Base-by-base conservation (phyloP, 1,140 invertebrate genomes). In the Acromyrmex echinatior region DNA sequence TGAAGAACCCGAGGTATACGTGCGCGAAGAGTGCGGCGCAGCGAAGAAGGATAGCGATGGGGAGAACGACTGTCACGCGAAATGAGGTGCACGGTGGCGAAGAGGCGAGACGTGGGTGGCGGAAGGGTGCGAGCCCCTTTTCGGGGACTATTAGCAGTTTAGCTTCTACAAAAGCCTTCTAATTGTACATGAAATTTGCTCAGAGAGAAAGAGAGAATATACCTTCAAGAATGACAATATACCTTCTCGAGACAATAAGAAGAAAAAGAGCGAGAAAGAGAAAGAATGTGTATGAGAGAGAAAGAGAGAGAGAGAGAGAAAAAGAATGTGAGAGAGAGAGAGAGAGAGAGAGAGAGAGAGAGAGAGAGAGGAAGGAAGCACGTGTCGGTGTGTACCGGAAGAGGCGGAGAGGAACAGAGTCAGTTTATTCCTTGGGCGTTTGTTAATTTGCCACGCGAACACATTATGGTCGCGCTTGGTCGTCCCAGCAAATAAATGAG, bases 151-250 rank as follows among this genome's bases (percentile, higher is more conserved):
- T 92, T 91, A 92, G 91, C 93, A 93, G 92, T 93, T 94, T 94
- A 92, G 91, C 88, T 93, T 92, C 92, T 93, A 93, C 91, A 92
- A 94, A 94, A 93, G 93, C 91, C 92, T 91, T 93, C 92, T 94
- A 94, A 94, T 94, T 94, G 94, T 94, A 94, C 93, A 94, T 91
- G 93, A 94, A 94, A 94, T 94, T 94, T 87, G 89, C 90, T 86
- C 80, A 66, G 70, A 45, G 45, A 45, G 45, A 45, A 1, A 25
- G 25, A 25, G 49, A 88, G 74, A 45, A 81, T 88, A 86, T 76
- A 77, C 73, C 74, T 80, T 82, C 58, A 73, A 68, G 87, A 78
- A 80, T 86, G 90, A 92, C 89, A 82, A 92, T 91, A 93, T 92
- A 93, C 68, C 63, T 89, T 62, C 81, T 89, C 79, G 65, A 73